Evolutionary conservation across 2,113 vertebrate species (phyloP), one percentile per base, ranked within the genome.

Genomic region (Clarias macrocephalus): DNA sequence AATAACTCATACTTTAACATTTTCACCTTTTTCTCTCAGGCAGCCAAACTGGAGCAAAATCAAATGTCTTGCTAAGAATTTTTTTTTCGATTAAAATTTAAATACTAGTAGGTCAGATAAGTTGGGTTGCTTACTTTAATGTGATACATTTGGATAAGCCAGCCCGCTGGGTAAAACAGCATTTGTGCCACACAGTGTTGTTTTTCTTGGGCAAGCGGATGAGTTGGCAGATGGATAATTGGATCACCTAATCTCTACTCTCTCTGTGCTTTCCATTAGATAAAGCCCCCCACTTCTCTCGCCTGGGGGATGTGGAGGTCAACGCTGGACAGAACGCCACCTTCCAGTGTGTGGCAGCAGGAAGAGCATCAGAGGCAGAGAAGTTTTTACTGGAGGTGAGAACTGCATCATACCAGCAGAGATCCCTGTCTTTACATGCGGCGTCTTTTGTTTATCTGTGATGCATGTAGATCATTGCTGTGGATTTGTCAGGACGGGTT

Each of bases 301-400:
- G 97, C 86, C 95, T 99, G 83, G 97, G 97, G 0, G 98, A 99
- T 0, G 97, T 99, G 93, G 98, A 99, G 93, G 97, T 99, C 90
- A 99, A 99, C 0, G 97, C 98, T 0, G 98, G 97, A 80, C 98
- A 99, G 92, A 99, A 99, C 0, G 98, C 97, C 85, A 97, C 97
- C 11, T 99, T 99, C 93, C 97, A 98, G 91, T 99, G 98, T 3
- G 97, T 98, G 92, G 98, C 97, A 0, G 94, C 97, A 0, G 98
- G 97, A 80, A 95, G 97, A 62, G 96, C 97, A 0, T 93, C 96
- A 0, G 97, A 99, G 90, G 95, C 97, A 0, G 97, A 99, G 90
- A 94, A 90, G 77, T 97, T 99, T 92, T 93, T 98, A 70, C 93
- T 99, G 93, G 98, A 99, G 97, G 98, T 99, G 89, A 96, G 95